phyloP scores from a whole-genome alignment of 2,888 invertebrate genomes.

The Acrobasis consociella region DNA sequence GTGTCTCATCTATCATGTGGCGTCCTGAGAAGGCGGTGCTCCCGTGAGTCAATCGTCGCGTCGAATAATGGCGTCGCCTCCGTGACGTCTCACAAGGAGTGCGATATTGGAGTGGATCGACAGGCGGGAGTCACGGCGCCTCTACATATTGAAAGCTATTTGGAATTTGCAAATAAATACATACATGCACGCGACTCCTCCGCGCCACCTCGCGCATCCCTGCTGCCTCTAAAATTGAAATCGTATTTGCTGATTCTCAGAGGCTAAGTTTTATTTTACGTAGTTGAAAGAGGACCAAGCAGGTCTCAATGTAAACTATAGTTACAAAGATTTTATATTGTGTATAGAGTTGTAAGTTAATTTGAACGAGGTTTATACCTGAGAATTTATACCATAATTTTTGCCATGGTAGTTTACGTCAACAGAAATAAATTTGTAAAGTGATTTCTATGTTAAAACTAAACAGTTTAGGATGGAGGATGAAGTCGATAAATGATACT shows the following conservation, averaged over 20 bases:
- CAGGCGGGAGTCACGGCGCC: conserved; percentile 73
- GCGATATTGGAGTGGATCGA: conserved; percentile 79
- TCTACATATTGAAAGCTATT: conserved; percentile 81
- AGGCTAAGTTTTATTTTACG: conserved; percentile 56
- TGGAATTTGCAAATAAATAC: conserved; percentile 80
- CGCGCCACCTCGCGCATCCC: conserved; percentile 61
- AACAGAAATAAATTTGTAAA: no score
- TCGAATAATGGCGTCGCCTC: conserved; percentile 70
- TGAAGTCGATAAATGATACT: no score
- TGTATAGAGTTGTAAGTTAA: not conserved
- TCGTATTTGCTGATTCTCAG: conserved; percentile 68
- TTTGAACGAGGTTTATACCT: not conserved
- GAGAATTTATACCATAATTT: not conserved
- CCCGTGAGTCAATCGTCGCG: conserved; percentile 72
- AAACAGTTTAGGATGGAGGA: no score
- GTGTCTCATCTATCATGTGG: conserved; percentile 77
- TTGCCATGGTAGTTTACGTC: not conserved
- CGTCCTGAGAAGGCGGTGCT: conserved; percentile 58
- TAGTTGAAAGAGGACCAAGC: conserved; percentile 30
- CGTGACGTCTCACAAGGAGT: conserved; percentile 69
- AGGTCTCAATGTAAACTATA: conserved; percentile 6
- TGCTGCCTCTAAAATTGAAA: conserved; percentile 73
- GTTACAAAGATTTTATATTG: conserved; percentile 12
- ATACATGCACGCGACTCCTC: conserved; percentile 63
- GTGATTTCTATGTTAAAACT: no score